Evolutionary conservation across 1,140 invertebrate species (phyloP), one percentile per base, ranked within the genome.

Genomic region (Anoplolepis gracilipes): DNA sequence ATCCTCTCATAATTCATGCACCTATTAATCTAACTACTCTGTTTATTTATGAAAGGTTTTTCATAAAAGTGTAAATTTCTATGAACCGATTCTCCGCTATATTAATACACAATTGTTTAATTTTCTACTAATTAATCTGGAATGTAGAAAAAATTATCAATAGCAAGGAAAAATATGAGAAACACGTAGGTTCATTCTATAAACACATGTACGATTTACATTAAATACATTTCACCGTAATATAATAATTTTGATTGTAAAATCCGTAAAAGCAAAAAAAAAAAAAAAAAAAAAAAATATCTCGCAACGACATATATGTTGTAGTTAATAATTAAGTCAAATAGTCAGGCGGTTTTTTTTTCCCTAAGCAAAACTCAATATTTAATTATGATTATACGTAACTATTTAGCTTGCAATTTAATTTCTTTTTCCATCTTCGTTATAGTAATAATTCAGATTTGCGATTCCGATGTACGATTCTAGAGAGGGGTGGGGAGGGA

Each of bases 291-390:
- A n/a, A 10, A 10, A n/a, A 0, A 57, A 5, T 16, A 19, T 72
- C 57, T 72, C 2, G 11, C 7, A 22, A 6, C 1, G n/a, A 13
- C 1, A n/a, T 49, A 30, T 25, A 16, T 55, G 6, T 19, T 30
- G 22, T 36, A 57, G n/a, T 13, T 59, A 75, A 57, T 76, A 59
- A 76, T 76, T 39, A 76, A 76, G 59, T 61, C 55, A 76, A 33
- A 61, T 39, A 39, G 30, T 28, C n/a, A 39, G n/a, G 13, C 55
- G n/a, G 22, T 61, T 76, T 30, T 59, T 57, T 57, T 75, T 76
- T 61, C 72, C 55, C 11, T n/a, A n/a, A n/a, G 16, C 22, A 22
- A 39, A 76, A 76, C 25, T 59, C 73, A 42, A 62, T 61, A 62
- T 33, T 42, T 8, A 33, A 30, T 76, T 42, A 42, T 55, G 25